phyloP scores from a whole-genome alignment of 2,888 invertebrate genomes.

The Nemapogon koenigi region DNA sequence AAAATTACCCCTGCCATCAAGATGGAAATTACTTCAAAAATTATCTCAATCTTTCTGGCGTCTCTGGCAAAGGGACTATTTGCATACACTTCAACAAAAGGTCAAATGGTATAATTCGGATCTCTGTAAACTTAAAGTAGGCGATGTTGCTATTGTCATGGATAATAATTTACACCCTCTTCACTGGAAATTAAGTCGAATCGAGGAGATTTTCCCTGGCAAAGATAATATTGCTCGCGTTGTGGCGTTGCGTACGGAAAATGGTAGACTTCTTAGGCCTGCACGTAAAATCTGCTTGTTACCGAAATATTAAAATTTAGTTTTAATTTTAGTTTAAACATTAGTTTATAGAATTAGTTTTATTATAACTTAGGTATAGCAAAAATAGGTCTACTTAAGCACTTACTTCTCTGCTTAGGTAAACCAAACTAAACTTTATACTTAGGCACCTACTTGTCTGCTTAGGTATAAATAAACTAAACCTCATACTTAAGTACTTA shows the following conservation, averaged over 20 bases:
- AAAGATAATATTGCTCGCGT: constrained; percentile 13
- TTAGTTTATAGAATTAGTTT: too few species aligned
- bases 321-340: too few species aligned
- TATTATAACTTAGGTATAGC: too few species aligned
- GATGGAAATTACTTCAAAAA: constrained; percentile 10
- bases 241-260: constrained; percentile 11
- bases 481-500: too few species aligned
- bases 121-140: constrained; percentile 3
- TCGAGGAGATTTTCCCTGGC: constrained; percentile 13
- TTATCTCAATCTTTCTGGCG: constrained; percentile 16
- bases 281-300: too few species aligned
- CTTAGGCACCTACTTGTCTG: too few species aligned
- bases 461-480: too few species aligned
- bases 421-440: too few species aligned
- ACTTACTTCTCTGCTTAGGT: too few species aligned
- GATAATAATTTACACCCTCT: constrained; percentile 8
- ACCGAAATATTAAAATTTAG: too few species aligned
- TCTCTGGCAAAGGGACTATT: constrained; percentile 16
- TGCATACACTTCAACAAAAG: constrained; percentile 18
- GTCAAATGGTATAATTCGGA: constrained; percentile 13
- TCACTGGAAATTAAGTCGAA: constrained; percentile 11
- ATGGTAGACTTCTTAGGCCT: too few species aligned
- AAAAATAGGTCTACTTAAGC: too few species aligned
- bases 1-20: background rate
- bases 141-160: constrained; percentile 11